Evolutionary conservation across 2,797 vertebrate genomes (phyloP), one percentile per base, ranked within the genome.

Genomic region (Neosilurus mollespiculum): DNA sequence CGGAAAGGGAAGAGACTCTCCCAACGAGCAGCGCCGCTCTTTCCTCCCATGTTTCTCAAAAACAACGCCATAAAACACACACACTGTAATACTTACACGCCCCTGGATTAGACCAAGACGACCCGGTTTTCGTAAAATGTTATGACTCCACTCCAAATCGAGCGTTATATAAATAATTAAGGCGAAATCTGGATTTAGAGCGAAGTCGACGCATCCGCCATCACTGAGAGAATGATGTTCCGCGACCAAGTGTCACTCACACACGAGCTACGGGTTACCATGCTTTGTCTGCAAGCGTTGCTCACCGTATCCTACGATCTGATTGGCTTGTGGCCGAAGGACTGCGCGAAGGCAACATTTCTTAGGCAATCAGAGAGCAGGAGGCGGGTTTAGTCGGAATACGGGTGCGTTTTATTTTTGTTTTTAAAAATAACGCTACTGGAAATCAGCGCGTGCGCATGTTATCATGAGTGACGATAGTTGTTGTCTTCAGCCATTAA

Each of bases 1-100:
- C 95, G 95, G 94, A 93, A 94, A 93, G 95, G 92, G 94, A 95
- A 95, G 94, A 88, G 92, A 93, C 93, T 94, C 94, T 94, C 94
- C 93, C 93, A 91, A 81, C 86, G 78, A 88, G 82, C 62, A 86
- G 82, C 86, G 81, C 85, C 78, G 75, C 83, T 59, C 89, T 93
- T 85, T 91, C 92, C 92, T 69, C 71, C 54, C 65, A 80, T 78
- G 72, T 83, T 84, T 67, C 66, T 80, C 37, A 67, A 3, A 80
- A 85, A 81, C 78, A 66, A 79, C 59, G 37, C 37, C 59, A 84
- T 62, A 77, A 61, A 66, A 67, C 51, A 9, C 1, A 56, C 64
- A 34, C 2, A 30, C 16, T 62, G 10, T 2, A 81, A 87, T 88
- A 92, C 94, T 92, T 85, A 95, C 95, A 93, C 59, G 91, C 84